phyloP scores from a whole-genome alignment of 1,140 invertebrate genomes.

The Drosophila sulfurigaster region DNA sequence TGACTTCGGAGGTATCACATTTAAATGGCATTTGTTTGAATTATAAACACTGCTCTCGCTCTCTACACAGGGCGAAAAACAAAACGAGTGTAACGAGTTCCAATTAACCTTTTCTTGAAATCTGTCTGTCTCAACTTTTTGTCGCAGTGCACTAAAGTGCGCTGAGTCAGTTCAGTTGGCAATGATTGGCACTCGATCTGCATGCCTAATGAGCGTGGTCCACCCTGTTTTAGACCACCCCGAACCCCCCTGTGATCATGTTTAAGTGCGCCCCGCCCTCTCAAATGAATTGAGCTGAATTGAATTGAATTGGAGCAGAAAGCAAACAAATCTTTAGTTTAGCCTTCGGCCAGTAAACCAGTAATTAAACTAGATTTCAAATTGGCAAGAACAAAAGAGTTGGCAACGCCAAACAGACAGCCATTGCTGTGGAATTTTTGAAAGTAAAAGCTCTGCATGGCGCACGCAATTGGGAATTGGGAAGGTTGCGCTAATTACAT shows the following conservation, averaged over 20 bases:
- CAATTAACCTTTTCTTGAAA: background rate
- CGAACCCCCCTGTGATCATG: background rate
- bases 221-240: background rate
- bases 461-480: constrained; percentile 32
- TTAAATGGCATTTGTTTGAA: constrained; percentile 67
- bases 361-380: constrained; percentile 56
- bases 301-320: constrained; percentile 50
- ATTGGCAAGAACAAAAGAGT: constrained; percentile 27
- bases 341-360: constrained; percentile 56
- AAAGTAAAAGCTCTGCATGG: constrained; percentile 72
- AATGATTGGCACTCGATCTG: constrained; percentile 47
- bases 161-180: constrained; percentile 40
- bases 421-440: constrained; percentile 69
- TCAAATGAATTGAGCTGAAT: constrained; percentile 1
- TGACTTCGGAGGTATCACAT: constrained; percentile 39
- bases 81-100: background rate
- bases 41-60: background rate
- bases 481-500: constrained; percentile 64
- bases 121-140: background rate
- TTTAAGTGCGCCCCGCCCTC: background rate
- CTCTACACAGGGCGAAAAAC: background rate
- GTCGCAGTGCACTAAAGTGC: constrained; percentile 9
- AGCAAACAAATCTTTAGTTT: constrained; percentile 42
- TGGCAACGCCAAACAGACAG: constrained; percentile 9
- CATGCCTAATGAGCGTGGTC: constrained; percentile 61